Conservation (phyloP, 1,140 invertebrate species). For the Riptortus pedestris region DNA sequence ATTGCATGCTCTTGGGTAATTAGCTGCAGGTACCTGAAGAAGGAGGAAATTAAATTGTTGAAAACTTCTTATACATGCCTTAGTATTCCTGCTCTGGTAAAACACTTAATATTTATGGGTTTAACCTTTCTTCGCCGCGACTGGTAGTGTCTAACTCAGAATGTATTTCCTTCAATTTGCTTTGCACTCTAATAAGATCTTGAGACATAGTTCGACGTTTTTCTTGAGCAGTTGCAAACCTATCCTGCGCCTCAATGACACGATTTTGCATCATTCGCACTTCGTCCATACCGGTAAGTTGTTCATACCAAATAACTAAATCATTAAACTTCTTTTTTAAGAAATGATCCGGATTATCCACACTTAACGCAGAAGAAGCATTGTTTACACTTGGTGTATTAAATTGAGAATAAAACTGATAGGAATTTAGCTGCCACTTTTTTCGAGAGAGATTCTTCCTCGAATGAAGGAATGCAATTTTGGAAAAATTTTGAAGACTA, state of each 20-base stretch:
- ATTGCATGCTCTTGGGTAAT: slow-evolving; percentile 39
- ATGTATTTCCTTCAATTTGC: slow-evolving; percentile 51
- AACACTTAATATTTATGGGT: no score
- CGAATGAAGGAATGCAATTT: no score
- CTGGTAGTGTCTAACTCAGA: slow-evolving; percentile 55
- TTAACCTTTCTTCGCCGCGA: slow-evolving; percentile 52
- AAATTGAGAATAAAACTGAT: no score
- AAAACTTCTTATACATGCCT: not conserved
- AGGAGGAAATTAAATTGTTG: not conserved
- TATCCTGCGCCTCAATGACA: slow-evolving; percentile 40
- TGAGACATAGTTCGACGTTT: slow-evolving; percentile 45
- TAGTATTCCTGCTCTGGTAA: not conserved
- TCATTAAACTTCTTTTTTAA: slow-evolving; percentile 34
- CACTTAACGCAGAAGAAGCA: no score
- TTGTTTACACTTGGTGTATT: no score
- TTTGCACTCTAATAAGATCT: slow-evolving; percentile 45
- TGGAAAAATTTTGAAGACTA: no score
- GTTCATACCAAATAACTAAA: slow-evolving; percentile 39
- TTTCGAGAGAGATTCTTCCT: no score
- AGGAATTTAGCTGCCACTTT: no score
- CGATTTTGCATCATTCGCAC: slow-evolving; percentile 39
- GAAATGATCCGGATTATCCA: no score
- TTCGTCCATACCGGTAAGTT: slow-evolving; percentile 40
- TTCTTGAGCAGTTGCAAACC: slow-evolving; percentile 51
- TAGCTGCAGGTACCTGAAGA: slow-evolving; percentile 36